Percentiles rank a stretch among this genome's conserved stretches.
These are phyloP conservation scores for Pyrocephalus nanus DNA, from an alignment of 2,797 vertebrate genomes.

Conservation along the genomic window DNA sequence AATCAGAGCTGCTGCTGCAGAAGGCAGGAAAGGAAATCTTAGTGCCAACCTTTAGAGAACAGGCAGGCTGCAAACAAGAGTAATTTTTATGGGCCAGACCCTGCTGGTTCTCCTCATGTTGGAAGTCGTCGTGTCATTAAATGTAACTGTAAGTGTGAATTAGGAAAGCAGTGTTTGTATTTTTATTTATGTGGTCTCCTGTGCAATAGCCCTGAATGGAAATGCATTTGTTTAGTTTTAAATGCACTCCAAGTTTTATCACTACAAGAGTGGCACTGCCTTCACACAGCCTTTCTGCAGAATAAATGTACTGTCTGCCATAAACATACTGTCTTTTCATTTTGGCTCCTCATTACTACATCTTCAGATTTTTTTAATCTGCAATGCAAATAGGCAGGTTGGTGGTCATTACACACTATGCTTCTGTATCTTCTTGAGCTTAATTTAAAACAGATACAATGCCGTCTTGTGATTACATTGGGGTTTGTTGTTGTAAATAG, in stretches of 20 bases:
- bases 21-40: conserved; percentile 32
- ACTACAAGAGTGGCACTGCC: neutral
- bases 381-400: conserved; percentile 46
- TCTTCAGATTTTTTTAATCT: conserved; percentile 57
- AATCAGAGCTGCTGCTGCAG: neutral
- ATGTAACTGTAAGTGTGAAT: conserved; percentile 47
- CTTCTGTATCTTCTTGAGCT: neutral
- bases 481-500: conserved; percentile 61
- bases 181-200: conserved; percentile 47
- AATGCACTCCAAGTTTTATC: conserved; percentile 9
- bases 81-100: conserved; percentile 43
- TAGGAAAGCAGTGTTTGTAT: conserved; percentile 32
- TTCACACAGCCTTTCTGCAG: conserved; percentile 33
- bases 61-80: conserved; percentile 51
- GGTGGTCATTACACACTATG: neutral
- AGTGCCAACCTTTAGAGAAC: conserved; percentile 1
- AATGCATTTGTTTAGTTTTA: conserved; percentile 29
- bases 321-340: conserved; percentile 14
- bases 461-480: conserved; percentile 29
- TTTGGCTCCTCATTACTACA: conserved; percentile 36
- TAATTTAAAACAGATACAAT: conserved; percentile 50
- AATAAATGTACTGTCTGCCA: conserved; percentile 38
- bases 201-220: conserved; percentile 13
- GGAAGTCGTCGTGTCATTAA: conserved; percentile 25
- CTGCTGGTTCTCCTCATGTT: conserved; percentile 21